These are phyloP conservation scores for Heliothis peltigera DNA, from an alignment of 2,888 invertebrate species.

Conservation along the genomic window DNA sequence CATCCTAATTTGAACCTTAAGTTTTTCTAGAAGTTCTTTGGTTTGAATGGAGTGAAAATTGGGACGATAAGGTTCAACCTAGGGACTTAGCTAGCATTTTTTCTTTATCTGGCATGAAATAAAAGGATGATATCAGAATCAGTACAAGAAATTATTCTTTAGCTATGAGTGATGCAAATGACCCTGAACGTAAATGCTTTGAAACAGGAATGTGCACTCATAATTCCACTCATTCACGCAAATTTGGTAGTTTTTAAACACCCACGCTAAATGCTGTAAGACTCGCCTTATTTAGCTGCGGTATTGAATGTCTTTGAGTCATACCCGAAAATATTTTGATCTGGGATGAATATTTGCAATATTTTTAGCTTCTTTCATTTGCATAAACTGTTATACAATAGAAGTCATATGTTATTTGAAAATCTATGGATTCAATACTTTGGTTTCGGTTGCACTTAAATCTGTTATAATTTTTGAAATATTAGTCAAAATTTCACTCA, in stretches of 20 bases:
- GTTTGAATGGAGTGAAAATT: too few relatives aligned
- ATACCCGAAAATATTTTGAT: constrained; percentile 44
- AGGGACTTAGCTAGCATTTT: too few relatives aligned
- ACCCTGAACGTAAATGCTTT: constrained; percentile 7
- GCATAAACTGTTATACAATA: constrained; percentile 2
- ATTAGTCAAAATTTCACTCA: constrained; percentile 33
- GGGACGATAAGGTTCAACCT: too few relatives aligned
- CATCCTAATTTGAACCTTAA: too few relatives aligned
- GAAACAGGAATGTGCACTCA: constrained; percentile 30
- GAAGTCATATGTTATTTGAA: constrained; percentile 8
- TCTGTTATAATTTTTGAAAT: neutral
- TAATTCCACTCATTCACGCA: constrained; percentile 42
- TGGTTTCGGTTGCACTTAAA: neutral
- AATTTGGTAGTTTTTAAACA: constrained; percentile 53
- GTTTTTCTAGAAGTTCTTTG: too few relatives aligned
- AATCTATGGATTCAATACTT: neutral
- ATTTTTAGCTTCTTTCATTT: constrained; percentile 6
- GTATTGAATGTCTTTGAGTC: constrained; percentile 41
- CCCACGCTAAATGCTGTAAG: constrained; percentile 35
- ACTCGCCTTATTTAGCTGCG: constrained; percentile 29
- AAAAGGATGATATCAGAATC: neutral
- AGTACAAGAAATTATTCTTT: neutral
- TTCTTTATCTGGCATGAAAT: too few relatives aligned
- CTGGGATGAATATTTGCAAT: constrained; percentile 8
- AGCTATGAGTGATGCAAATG: neutral